phyloP scores from a whole-genome alignment of 2,888 invertebrate species.

The Hermaeophaga mercurialis region DNA sequence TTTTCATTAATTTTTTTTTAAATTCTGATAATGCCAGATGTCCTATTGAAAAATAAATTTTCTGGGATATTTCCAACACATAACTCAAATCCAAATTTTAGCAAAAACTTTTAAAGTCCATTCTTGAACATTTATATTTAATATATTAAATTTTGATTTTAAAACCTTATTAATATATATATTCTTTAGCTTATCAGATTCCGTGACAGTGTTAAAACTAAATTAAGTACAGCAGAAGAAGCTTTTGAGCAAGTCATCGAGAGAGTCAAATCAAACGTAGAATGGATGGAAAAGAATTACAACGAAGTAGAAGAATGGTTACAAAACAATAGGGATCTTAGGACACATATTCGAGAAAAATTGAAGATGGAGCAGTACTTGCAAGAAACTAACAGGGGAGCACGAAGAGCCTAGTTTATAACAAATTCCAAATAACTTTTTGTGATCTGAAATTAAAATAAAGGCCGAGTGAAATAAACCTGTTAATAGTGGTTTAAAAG shows the following conservation, averaged over 20 bases:
- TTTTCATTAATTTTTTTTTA: too few species aligned
- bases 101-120: too few species aligned
- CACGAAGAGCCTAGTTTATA: neutral
- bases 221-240: constrained; percentile 59
- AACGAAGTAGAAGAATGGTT: constrained; percentile 53
- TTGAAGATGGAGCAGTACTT: neutral
- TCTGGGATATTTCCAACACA: too few species aligned
- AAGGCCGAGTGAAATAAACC: neutral
- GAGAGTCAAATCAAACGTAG: constrained; percentile 60
- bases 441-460: neutral
- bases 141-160: neutral
- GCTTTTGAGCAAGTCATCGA: constrained; percentile 63
- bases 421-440: constrained; percentile 3
- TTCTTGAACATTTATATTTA: too few species aligned
- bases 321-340: constrained; percentile 42
- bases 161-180: neutral
- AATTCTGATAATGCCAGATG: too few species aligned
- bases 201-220: constrained; percentile 52
- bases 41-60: too few species aligned
- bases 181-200: constrained; percentile 55
- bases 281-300: constrained; percentile 64
- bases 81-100: too few species aligned
- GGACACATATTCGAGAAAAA: neutral
- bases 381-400: neutral
- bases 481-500: too few species aligned